Evolutionary conservation across 2,113 vertebrate genomes (phyloP).

Genomic region (Pteruthius melanotis): DNA sequence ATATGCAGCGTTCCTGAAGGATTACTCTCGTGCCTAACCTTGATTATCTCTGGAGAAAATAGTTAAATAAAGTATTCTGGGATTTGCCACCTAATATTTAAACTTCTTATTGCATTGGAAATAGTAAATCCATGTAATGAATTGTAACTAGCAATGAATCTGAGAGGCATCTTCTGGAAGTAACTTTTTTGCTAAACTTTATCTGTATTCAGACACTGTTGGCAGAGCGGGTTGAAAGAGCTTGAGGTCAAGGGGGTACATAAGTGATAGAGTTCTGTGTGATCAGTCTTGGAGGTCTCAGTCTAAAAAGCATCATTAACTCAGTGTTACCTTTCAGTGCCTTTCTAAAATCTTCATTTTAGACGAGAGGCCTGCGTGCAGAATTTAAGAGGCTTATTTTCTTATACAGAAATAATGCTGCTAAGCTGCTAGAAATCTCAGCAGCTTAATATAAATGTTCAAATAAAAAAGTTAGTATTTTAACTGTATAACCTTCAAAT

Average conservation of each 20-base stretch:
- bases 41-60: not conserved
- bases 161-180: not conserved
- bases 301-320: slow-evolving; percentile 51
- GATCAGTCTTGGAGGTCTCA: slow-evolving; percentile 16
- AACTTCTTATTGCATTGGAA: not conserved
- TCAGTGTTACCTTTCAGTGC: slow-evolving; percentile 49
- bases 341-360: slow-evolving; percentile 67
- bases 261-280: not conserved
- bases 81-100: slow-evolving; percentile 3
- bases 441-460: slow-evolving; percentile 74
- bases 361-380: slow-evolving; percentile 41
- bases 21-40: not conserved
- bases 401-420: slow-evolving; percentile 67
- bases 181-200: slow-evolving; percentile 30
- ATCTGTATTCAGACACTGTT: not conserved
- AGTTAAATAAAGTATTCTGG: not conserved
- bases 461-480: slow-evolving; percentile 72
- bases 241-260: not conserved
- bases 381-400: slow-evolving; percentile 70
- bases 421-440: slow-evolving; percentile 72
- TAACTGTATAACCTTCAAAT: slow-evolving; percentile 71
- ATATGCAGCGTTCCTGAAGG: not conserved
- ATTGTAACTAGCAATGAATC: not conserved
- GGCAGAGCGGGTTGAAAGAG: not conserved
- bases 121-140: not conserved